These are phyloP conservation scores for Piprites chloris DNA, from an alignment of 2,113 vertebrate genomes.

Conservation along the genomic window DNA sequence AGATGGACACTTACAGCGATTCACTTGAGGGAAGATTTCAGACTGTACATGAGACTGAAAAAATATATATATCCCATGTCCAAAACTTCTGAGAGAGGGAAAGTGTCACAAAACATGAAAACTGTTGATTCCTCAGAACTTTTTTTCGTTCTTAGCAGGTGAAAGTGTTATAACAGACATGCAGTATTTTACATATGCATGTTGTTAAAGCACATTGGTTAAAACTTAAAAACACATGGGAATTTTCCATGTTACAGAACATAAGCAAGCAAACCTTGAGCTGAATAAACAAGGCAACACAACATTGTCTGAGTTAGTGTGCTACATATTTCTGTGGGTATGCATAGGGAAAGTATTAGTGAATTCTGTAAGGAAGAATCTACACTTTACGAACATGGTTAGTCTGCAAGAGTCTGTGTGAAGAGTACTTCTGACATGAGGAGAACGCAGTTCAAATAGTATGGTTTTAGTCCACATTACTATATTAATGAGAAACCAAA, in stretches of 20 bases:
- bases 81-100: not conserved
- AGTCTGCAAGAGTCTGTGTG: not conserved
- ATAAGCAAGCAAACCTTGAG: not conserved
- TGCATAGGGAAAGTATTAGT: not conserved
- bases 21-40: not conserved
- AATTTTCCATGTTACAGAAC: rapidly evolving
- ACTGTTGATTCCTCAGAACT: not conserved
- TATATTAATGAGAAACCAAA: not conserved
- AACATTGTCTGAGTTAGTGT: not conserved
- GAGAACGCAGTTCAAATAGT: not conserved
- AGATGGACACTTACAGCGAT: not conserved
- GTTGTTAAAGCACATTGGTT: not conserved
- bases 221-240: not conserved
- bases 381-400: not conserved
- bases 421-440: not conserved
- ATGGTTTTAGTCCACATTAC: not conserved
- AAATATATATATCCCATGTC: not conserved
- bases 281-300: not conserved
- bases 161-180: not conserved
- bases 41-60: not conserved
- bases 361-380: not conserved
- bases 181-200: not conserved
- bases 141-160: not conserved
- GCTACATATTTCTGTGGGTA: not conserved
- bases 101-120: not conserved